Conservation (phyloP, 2,797 vertebrate species). For the Caiman crocodilus region DNA sequence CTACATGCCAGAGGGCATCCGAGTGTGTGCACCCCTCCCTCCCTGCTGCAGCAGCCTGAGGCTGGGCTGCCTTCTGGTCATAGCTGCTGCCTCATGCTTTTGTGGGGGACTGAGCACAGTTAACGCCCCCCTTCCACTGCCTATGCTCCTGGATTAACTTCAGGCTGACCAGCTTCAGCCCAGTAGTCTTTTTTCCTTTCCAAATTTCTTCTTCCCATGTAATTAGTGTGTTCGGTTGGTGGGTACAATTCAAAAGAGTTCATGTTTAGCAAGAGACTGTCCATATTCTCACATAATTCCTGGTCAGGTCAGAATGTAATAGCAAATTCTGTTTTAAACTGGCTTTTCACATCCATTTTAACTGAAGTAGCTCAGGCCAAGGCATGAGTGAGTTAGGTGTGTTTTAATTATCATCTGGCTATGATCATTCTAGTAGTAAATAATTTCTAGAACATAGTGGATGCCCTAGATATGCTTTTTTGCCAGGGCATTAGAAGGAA, state of each 20-base stretch:
- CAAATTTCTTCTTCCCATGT: not conserved
- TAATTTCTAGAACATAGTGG: rapidly evolving
- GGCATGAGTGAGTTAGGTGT: not conserved
- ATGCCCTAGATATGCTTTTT: not conserved
- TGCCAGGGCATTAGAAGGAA: not conserved
- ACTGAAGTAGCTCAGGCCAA: not conserved
- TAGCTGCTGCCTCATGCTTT: not conserved
- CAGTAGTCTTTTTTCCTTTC: not conserved
- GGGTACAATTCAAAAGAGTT: too few relatives aligned
- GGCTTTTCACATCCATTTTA: not conserved
- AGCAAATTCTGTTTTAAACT: not conserved
- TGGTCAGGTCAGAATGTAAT: not conserved
- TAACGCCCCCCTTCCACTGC: not conserved
- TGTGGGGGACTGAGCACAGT: not conserved
- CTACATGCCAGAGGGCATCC: too few relatives aligned
- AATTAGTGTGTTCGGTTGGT: too few relatives aligned
- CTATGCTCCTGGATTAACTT: not conserved
- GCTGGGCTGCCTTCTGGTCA: too few relatives aligned
- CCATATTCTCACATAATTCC: not conserved
- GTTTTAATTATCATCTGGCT: not conserved
- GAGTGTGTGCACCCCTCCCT: too few relatives aligned
- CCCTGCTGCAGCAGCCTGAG: too few relatives aligned
- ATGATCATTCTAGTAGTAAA: not conserved
- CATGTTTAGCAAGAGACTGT: too few relatives aligned
- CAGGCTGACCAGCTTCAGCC: not conserved